phyloP scores from a whole-genome alignment of 2,113 vertebrate species.

The Pitta sordida region DNA sequence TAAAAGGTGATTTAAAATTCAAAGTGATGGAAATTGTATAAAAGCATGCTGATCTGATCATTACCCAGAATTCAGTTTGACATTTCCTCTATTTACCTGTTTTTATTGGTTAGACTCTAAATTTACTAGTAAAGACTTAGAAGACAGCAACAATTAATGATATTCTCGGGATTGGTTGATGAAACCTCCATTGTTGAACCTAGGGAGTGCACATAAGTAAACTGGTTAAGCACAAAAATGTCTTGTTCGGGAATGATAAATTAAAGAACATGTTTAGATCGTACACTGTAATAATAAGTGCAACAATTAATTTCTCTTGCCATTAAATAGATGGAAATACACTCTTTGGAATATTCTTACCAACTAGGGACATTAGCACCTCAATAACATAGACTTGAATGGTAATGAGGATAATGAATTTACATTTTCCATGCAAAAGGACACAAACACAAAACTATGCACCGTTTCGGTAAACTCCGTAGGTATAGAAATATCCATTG shows the following conservation, averaged over 20 bases:
- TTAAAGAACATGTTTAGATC: slow-evolving; percentile 8
- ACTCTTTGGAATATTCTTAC: background rate
- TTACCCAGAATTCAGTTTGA: slow-evolving; percentile 81
- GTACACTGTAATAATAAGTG: background rate
- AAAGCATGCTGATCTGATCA: slow-evolving; percentile 90
- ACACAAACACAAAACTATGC: background rate
- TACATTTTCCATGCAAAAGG: background rate
- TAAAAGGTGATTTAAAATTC: slow-evolving; percentile 98
- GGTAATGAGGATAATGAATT: slow-evolving; percentile 1
- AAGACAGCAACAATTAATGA: slow-evolving; percentile 66
- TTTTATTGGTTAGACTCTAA: slow-evolving; percentile 73
- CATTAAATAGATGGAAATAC: background rate
- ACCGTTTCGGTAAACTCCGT: background rate
- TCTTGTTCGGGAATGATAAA: background rate
- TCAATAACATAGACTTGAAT: slow-evolving; percentile 23
- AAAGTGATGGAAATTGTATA: slow-evolving; percentile 93
- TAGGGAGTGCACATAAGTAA: background rate
- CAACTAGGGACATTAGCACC: background rate
- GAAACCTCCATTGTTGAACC: slow-evolving; percentile 17
- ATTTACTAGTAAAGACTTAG: slow-evolving; percentile 72
- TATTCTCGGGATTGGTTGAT: slow-evolving; percentile 24
- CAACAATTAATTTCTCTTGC: background rate
- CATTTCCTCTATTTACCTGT: slow-evolving; percentile 72
- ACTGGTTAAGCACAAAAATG: background rate
- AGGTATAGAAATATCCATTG: background rate